Base-by-base conservation (phyloP, 37 sponge, comb jelly and placozoan genomes). In the Aphrocallistes beatrix region DNA sequence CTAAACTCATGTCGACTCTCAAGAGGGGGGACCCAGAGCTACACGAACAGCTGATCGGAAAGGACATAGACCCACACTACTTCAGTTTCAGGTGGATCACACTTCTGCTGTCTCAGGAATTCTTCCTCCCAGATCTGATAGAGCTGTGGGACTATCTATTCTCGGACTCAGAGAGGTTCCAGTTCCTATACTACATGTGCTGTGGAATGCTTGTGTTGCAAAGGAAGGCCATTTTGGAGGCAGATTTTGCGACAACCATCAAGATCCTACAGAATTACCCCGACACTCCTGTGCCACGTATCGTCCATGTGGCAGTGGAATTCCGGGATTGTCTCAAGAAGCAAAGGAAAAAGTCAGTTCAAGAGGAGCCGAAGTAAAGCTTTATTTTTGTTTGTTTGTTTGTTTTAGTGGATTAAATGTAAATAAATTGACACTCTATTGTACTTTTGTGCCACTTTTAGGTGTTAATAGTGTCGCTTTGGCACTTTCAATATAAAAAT, bases 21-120 rank as follows among this genome's bases (percentile, higher is more conserved):
- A 69, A 91, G 36, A 42, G 87, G 30, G 81, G 82, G 25, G 96
- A 95, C 75, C 83, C 82, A 0, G 86, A 83, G 30, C 85, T 95
- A 34, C 84, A 92, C 51, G 83, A 51, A 0, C 82, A 86, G 32
- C 37, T 94, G 39, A 90, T 90, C 1, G 81, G 51, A 19, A 39
- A 87, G 39, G 85, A 89, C 1, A 48, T 96, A 28, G 86, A 90
- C 13, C 92, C 96, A 36, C 86, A 90, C 37, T 97, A 88, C 84
- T 97, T 91, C 85, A 89, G 87, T 0, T 95, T 97, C 75, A 87
- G 99, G 1, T 97, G 99, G 99, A 85, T 95, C 30, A 95, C 99
- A 0, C 83, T 97, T 9, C 86, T 97, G 6, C 91, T 97, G 37
- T 97, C 99, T 17, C 99, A 97, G 83, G 99, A 97, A 39, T 95